Evolutionary conservation across 2,797 vertebrate genomes (phyloP).

Genomic region (Borostomias antarcticus): DNA sequence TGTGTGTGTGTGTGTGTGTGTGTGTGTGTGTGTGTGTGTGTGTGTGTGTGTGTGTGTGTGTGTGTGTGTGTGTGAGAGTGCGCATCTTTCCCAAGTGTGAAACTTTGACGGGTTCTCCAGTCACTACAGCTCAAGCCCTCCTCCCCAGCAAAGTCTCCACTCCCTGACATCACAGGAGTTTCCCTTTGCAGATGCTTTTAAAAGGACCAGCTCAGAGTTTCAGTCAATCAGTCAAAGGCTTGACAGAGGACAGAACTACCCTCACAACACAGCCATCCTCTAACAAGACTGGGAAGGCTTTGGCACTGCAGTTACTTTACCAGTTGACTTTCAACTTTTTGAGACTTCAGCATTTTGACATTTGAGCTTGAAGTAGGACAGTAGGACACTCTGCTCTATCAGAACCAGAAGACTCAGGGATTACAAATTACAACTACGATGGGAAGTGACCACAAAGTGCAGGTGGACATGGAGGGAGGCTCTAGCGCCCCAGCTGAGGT

Average conservation of each 20-base stretch:
- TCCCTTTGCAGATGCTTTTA: constrained; percentile 51
- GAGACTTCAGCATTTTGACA: neutral
- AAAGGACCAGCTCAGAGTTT: constrained; percentile 27
- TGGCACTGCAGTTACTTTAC: neutral
- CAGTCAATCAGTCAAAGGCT: constrained; percentile 23
- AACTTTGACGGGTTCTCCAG: constrained; percentile 8
- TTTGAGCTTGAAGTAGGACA: neutral
- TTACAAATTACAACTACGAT: constrained; percentile 40
- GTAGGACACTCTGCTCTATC: neutral
- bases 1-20: neutral
- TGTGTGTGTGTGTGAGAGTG: constrained; percentile 11
- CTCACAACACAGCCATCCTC: neutral
- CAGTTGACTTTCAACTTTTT: too few species aligned
- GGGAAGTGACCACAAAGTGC: constrained; percentile 43
- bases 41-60: constrained; percentile 16
- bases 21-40: neutral
- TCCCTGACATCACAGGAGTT: constrained; percentile 78
- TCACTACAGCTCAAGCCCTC: constrained; percentile 19
- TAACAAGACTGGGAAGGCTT: neutral
- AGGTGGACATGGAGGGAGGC: constrained; percentile 38
- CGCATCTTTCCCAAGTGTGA: constrained; percentile 14
- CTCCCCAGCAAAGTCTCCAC: constrained; percentile 43
- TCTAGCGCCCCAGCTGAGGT: neutral
- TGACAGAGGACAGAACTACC: neutral
- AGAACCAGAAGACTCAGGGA: constrained; percentile 7